Conservation (phyloP, 2,113 vertebrate genomes). For the Pelmatolapia mariae region DNA sequence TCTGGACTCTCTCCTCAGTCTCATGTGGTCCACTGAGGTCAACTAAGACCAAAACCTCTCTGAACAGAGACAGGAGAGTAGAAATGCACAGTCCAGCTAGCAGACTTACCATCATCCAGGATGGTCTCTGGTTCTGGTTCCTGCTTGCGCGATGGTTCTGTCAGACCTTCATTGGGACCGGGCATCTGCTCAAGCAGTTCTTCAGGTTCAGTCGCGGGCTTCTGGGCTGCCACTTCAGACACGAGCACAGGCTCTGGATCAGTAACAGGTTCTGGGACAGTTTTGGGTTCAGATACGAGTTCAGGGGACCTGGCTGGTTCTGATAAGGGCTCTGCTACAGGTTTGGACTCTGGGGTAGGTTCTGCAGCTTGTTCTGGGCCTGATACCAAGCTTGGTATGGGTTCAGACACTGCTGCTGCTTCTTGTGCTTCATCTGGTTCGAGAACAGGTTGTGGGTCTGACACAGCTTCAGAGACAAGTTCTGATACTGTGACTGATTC, state of each 20-base stretch:
- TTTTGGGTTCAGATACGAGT: not conserved
- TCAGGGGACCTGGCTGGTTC: not conserved
- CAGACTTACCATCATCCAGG: constrained; percentile 3
- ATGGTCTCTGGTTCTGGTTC: not conserved
- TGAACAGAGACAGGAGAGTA: not conserved
- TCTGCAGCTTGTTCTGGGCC: not conserved
- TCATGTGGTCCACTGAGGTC: not conserved
- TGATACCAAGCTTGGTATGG: not conserved
- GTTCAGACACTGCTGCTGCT: not conserved
- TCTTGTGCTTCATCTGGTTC: not conserved
- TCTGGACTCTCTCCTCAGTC: not conserved
- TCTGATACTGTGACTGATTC: not conserved
- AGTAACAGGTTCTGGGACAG: not conserved
- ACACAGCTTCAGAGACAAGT: not conserved
- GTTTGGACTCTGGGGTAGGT: not conserved
- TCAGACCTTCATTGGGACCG: not conserved
- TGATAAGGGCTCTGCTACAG: not conserved
- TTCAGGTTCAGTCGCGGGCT: not conserved
- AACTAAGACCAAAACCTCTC: not conserved
- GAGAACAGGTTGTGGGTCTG: not conserved
- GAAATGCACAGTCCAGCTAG: not conserved
- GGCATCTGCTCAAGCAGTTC: not conserved
- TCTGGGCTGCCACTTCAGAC: not conserved
- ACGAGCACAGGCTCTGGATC: not conserved
- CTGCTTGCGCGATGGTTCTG: not conserved